Evolutionary conservation across 2,797 vertebrate genomes (phyloP), one percentile per base, ranked within the genome.

Genomic region (Sebastes minor): DNA sequence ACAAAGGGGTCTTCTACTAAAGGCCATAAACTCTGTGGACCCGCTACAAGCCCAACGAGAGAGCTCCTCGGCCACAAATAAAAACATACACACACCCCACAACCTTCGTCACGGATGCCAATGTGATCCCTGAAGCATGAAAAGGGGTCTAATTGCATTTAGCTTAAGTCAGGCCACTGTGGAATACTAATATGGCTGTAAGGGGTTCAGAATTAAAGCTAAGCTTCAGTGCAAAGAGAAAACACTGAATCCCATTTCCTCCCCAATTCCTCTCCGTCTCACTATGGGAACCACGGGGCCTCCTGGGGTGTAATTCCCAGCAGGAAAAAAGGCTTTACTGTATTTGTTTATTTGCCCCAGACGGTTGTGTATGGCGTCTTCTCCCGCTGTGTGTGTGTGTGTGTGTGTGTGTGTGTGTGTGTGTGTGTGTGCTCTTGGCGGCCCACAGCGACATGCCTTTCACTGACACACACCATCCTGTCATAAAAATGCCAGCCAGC

Each of bases 401-500:
- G 23, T 32, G 30, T 32, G 30, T 38, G 82, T 49, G 38, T 32
- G 30, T 38, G 35, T 32, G 32, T 35, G 33, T 35, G 33, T 35
- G 35, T 38, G 35, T 42, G 38, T 42, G 38, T 46, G 82, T 63
- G 81, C 79, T 73, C 77, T 74, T 68, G 46, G 81, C 85, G 76
- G 73, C 73, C 80, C 72, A 87, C 82, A 68, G 87, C 56, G 10
- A 83, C 87, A 83, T 84, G 86, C 85, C 71, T 88, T 88, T 87
- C 89, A 78, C 82, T 66, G 64, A 88, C 82, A 91, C 80, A 79
- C 85, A 78, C 71, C 85, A 89, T 87, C 86, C 90, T 87, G 86
- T 90, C 90, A 91, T 92, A 91, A 93, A 93, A 91, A 91, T 85
- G 86, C 88, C 89, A 84, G 67, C 78, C 75, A 5, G 70, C 79